phyloP scores from a whole-genome alignment of 2,113 vertebrate genomes.

The Greenwoodochromis staneri region DNA sequence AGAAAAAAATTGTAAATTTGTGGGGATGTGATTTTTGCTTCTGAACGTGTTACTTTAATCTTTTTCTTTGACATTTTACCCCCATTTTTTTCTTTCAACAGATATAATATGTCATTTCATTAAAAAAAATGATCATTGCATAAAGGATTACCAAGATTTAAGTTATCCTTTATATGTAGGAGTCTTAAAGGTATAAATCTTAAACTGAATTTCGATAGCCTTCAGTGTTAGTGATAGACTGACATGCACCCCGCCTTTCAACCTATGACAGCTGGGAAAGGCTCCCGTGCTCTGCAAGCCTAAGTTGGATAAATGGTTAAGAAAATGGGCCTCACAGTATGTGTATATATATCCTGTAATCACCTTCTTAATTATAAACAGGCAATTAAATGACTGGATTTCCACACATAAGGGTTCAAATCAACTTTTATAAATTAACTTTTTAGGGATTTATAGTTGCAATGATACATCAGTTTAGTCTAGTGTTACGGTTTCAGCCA shows the following conservation, averaged over 20 bases:
- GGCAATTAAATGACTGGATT: neutral
- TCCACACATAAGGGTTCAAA: neutral
- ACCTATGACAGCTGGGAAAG: neutral
- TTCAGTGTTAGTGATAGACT: neutral
- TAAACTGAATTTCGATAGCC: accelerated
- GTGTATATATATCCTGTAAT: neutral
- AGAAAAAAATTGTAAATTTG: neutral
- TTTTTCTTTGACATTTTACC: accelerated
- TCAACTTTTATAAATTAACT: neutral
- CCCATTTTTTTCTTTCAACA: neutral
- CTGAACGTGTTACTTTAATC: neutral
- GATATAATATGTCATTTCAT: neutral
- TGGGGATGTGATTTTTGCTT: neutral
- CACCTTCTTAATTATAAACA: neutral
- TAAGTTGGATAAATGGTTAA: neutral
- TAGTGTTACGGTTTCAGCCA: neutral
- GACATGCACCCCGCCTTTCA: neutral
- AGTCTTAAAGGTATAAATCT: neutral
- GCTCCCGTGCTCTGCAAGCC: neutral
- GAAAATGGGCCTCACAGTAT: neutral
- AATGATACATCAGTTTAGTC: neutral
- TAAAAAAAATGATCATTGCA: accelerated
- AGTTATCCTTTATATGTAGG: neutral
- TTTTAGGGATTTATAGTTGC: neutral
- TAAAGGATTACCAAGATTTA: neutral